Evolutionary conservation across 2,797 vertebrate species (phyloP).

Genomic region (Acanthopagrus latus): DNA sequence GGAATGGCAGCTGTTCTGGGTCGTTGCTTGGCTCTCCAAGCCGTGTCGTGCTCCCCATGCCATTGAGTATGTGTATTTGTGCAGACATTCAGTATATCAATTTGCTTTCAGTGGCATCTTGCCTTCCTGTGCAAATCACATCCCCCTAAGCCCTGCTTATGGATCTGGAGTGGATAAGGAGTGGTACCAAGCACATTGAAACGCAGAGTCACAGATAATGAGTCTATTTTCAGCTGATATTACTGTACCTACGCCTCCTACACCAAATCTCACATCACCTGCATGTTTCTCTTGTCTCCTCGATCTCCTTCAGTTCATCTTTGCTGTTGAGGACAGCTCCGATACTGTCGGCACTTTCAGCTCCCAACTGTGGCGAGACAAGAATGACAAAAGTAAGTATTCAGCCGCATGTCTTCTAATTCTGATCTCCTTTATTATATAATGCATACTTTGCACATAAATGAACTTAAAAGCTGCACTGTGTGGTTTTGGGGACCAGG

Average conservation of each 20-base stretch:
- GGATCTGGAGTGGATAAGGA: too few species aligned
- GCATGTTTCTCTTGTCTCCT: constrained; percentile 93
- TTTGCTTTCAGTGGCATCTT: neutral
- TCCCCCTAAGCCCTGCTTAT: too few species aligned
- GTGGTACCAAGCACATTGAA: too few species aligned
- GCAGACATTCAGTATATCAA: neutral
- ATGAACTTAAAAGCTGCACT: neutral
- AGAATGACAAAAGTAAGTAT: neutral
- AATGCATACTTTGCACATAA: neutral
- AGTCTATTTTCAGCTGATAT: too few species aligned
- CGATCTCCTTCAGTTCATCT: constrained; percentile 96
- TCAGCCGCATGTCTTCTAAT: neutral
- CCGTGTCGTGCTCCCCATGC: neutral
- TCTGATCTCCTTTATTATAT: neutral
- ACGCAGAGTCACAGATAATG: too few species aligned
- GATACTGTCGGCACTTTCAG: constrained; percentile 96
- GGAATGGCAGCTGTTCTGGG: too few species aligned
- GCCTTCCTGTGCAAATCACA: too few species aligned
- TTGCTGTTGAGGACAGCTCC: constrained; percentile 96
- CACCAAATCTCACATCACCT: constrained; percentile 81
- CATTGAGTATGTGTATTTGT: neutral
- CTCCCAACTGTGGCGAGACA: constrained; percentile 88
- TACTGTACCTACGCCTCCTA: too few species aligned
- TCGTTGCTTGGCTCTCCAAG: neutral
- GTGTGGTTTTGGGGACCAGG: too few species aligned